A percentile compares a stretch with the other conserved stretches of the same genome.
These are phyloP conservation scores for Epirrhoe tristata DNA, from an alignment of 2,888 invertebrate species.

Conservation along the genomic window DNA sequence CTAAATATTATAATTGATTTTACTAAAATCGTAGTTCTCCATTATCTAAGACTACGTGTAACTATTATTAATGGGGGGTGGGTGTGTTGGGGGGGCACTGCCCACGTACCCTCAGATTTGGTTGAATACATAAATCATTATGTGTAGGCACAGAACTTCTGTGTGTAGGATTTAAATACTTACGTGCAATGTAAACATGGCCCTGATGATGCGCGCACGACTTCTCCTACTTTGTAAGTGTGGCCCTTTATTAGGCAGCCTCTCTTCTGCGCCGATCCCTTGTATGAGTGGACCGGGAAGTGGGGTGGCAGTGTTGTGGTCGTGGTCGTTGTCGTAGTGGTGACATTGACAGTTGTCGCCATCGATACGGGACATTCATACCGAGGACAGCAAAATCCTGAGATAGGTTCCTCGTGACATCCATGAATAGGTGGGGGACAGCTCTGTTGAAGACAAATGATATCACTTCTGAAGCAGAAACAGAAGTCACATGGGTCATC, in stretches of 20 bases:
- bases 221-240: slow-evolving; percentile 94
- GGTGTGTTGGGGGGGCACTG: too few relatives aligned
- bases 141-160: too few relatives aligned
- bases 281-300: slow-evolving; percentile 92
- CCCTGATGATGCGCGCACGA: slow-evolving; percentile 93
- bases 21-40: neutral
- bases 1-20: neutral
- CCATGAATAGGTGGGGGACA: slow-evolving; percentile 97
- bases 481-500: slow-evolving; percentile 98
- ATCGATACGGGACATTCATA: slow-evolving; percentile 97
- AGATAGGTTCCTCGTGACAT: slow-evolving; percentile 96
- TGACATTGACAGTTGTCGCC: slow-evolving; percentile 92
- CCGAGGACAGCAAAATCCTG: slow-evolving; percentile 97
- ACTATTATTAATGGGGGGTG: too few relatives aligned
- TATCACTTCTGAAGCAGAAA: slow-evolving; percentile 98
- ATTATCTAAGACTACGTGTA: neutral
- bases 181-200: slow-evolving; percentile 98
- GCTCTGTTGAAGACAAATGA: slow-evolving; percentile 97
- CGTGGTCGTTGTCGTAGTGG: slow-evolving; percentile 95
- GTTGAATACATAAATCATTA: too few relatives aligned
- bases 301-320: slow-evolving; percentile 94
- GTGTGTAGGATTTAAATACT: too few relatives aligned
- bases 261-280: slow-evolving; percentile 89
- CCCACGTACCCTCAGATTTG: too few relatives aligned
- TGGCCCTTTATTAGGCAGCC: slow-evolving; percentile 95